Conservation (phyloP, 2,113 vertebrate genomes). For the Dasyurus viverrinus region DNA sequence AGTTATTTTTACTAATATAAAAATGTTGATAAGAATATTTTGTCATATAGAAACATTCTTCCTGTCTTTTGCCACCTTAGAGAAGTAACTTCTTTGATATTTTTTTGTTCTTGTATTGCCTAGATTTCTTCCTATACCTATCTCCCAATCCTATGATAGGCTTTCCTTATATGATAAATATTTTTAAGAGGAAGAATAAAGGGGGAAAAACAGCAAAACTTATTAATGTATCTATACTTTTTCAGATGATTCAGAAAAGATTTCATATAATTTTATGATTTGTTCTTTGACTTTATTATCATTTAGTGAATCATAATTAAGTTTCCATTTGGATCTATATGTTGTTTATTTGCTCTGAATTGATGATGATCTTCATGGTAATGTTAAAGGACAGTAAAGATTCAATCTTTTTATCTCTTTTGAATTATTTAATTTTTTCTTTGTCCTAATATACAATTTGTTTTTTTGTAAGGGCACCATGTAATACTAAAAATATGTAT, state of each 20-base stretch:
- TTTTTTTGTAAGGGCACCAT: neutral
- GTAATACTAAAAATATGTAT: neutral
- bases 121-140: neutral
- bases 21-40: neutral
- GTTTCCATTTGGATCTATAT: neutral
- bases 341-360: neutral
- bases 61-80: neutral
- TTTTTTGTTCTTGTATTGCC: neutral
- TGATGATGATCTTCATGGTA: neutral
- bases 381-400: neutral
- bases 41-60: neutral
- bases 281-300: neutral
- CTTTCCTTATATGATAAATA: neutral
- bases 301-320: neutral
- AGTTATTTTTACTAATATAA: neutral
- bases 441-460: neutral
- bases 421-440: neutral
- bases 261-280: neutral
- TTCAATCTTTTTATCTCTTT: neutral
- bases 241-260: neutral
- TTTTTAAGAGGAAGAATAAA: neutral
- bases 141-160: neutral
- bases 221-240: neutral
- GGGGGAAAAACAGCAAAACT: neutral
- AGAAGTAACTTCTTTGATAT: neutral